Evolutionary conservation across 2,888 invertebrate species (phyloP), one percentile per base, ranked within the genome.

Genomic region (Monoplex corrugatus): DNA sequence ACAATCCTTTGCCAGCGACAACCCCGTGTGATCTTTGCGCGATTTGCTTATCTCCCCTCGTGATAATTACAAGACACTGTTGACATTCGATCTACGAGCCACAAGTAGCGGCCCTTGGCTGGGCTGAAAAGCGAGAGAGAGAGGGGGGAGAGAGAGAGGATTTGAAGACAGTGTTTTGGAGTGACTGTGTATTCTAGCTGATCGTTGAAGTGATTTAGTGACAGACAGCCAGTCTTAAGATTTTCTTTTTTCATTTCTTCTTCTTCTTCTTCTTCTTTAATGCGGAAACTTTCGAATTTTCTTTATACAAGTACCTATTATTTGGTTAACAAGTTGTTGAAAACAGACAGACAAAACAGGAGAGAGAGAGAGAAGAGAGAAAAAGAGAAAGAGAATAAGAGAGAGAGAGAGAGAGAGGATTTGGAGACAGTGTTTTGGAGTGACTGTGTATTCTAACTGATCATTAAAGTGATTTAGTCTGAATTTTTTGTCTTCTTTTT

Each of bases 1-100:
- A 80, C 80, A 80, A 80, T 80, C 80, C 80, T 80, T 82, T 82
- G 82, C 82, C 82, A 43, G 45, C 82, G 82, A 45, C 82, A 44
- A 82, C 45, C 32, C 23, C 16, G 82, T 82, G 28, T 82, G 82
- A 82, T 82, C 45, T 32, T 43, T 3, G 82, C 6, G 32, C 44
- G 82, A 44, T 44, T 32, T 43, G 82, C 82, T 82, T 82, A 82
- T 82, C 82, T 82, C 3, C 43, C 45, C 82, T 45, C 82, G 44
- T 82, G 82, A 82, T 82, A 82, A 82, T 82, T 82, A 82, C 82
- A 45, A 82, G 82, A 28, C 45, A 43, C 82, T 44, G 82, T 35
- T 82, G 82, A 32, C 45, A 82, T 45, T 82, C 82, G 82, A 82
- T 82, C 82, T 23, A 45, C 40, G 1, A 32, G 43, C 16, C 28